Evolutionary conservation across 2,888 invertebrate species (phyloP).

Genomic region (Euphydryas editha): DNA sequence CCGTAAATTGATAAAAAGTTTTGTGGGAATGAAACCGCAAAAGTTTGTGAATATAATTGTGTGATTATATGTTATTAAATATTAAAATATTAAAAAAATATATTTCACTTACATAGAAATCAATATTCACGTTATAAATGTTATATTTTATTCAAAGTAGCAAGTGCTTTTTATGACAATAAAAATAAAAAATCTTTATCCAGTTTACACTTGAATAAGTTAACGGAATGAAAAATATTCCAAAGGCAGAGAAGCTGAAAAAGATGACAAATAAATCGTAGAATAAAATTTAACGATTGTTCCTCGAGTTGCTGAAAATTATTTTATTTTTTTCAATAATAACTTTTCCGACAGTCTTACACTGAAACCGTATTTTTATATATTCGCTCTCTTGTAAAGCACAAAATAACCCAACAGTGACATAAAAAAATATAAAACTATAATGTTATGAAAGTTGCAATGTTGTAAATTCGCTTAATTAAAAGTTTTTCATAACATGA

Average conservation of each 20-base stretch:
- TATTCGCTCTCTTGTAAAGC: no score
- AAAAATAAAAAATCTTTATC: constrained; percentile 1
- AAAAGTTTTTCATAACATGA: no score
- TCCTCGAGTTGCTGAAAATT: background rate
- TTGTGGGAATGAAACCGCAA: no score
- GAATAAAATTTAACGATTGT: constrained; percentile 2
- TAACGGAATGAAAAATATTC: constrained; percentile 6
- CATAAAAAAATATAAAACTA: background rate
- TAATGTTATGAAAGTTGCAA: no score
- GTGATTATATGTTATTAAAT: background rate
- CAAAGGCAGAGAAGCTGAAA: background rate
- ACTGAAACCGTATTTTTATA: no score
- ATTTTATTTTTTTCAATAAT: background rate
- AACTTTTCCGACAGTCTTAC: no score
- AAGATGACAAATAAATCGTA: background rate
- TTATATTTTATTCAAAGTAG: background rate
- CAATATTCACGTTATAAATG: background rate
- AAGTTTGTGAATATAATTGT: no score
- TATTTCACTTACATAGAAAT: background rate
- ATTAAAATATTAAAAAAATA: background rate
- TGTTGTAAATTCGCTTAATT: no score
- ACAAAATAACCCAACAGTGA: background rate
- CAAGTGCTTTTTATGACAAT: background rate
- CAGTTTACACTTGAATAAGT: constrained; percentile 2
- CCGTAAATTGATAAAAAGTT: no score